phyloP scores from a whole-genome alignment of 2,113 vertebrate species.

The Sylvietta virens region DNA sequence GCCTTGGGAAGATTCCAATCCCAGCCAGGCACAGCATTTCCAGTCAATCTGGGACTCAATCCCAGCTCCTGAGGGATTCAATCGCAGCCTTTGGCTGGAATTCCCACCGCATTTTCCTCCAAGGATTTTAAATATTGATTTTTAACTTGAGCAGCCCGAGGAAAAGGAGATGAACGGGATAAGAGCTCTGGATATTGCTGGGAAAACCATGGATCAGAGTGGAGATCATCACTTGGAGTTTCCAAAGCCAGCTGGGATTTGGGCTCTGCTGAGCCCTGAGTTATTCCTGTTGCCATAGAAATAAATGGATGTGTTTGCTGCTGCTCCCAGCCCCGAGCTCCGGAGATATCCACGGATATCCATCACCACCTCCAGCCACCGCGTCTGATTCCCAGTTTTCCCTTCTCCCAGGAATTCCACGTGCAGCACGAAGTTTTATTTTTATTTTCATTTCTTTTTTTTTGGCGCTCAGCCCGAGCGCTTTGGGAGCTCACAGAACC shows the following conservation, averaged over 20 bases:
- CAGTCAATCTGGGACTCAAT: neutral
- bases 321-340: neutral
- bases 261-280: neutral
- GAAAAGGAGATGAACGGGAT: fast-evolving
- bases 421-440: neutral
- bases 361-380: neutral
- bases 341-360: neutral
- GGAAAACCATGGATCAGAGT: neutral
- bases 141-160: fast-evolving
- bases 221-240: neutral
- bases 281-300: neutral
- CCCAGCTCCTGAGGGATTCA: neutral
- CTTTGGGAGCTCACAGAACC: neutral
- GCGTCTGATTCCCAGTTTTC: fast-evolving
- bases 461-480: fast-evolving
- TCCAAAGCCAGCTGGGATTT: neutral
- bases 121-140: neutral
- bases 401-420: neutral
- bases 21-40: neutral
- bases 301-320: neutral
- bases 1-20: neutral
- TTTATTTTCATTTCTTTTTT: neutral
- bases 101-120: neutral
- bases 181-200: neutral
- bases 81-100: neutral